Evolutionary conservation across 2,888 invertebrate species (phyloP), one percentile per base, ranked within the genome.

Genomic region (Notocelia uddmanniana): DNA sequence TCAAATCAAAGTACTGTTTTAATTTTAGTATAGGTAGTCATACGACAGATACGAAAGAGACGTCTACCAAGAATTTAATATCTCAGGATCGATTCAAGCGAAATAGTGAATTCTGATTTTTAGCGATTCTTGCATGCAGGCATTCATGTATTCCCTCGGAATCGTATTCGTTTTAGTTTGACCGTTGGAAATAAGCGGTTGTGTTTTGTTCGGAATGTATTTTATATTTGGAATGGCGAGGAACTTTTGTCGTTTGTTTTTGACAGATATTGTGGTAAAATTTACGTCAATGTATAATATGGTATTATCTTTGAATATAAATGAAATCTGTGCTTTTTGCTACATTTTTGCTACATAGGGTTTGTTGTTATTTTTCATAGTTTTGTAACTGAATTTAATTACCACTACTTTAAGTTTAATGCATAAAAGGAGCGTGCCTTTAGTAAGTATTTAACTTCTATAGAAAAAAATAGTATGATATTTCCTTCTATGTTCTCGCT

Each of bases 61-160:
- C 66, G 70, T 59, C 58, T 37, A 48, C 34, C 13, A 41, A 66
- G 70, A 71, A 71, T 71, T 71, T 66, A 71, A 71, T 71, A 71
- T 71, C 70, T 59, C 41, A 55, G 59, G 41, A 71, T 71, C 70
- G 70, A 71, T 71, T 52, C 48, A 9, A n/a, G 70, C 64, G 57
- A 52, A 63, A 71, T 41, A 58, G 34, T 34, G 66, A 52, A 66
- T 66, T 66, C 70, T 50, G 70, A 71, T 66, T 71, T 59, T 66
- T 64, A 54, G 64, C 64, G 52, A 64, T 54, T 54, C 64, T 64
- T 64, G 64, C 37, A 54, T 63, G 63, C 62, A 18, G 34, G 34
- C 52, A 64, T 37, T 64, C 64, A 34, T 64, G 64, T 64, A 54
- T 64, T 45, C 37, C 31, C 52, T 37, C 64, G 21, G 19, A 63